Evolutionary conservation across 2,113 vertebrate species (phyloP).

Genomic region (Pterocles orientalis): DNA sequence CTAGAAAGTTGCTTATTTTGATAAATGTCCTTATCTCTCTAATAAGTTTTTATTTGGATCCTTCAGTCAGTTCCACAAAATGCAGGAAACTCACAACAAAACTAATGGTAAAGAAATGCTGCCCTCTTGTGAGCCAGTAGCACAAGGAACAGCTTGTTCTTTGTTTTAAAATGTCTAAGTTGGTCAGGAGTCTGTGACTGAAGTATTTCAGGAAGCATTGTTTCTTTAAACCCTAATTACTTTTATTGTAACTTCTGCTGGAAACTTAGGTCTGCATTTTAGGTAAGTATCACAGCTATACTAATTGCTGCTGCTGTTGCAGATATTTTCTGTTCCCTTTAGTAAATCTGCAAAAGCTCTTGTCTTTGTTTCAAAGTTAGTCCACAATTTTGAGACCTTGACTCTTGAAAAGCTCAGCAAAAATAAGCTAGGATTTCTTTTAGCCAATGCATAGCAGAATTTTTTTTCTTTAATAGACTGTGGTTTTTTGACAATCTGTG

Average conservation of each 20-base stretch:
- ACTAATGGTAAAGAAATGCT: not conserved
- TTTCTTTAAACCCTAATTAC: not conserved
- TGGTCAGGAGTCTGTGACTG: not conserved
- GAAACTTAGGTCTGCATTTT: not conserved
- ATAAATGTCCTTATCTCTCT: not conserved
- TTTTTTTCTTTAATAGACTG: not conserved
- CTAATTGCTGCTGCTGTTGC: not conserved
- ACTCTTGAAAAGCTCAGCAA: not conserved
- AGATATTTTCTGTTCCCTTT: not conserved
- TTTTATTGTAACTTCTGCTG: not conserved
- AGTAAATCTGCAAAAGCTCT: not conserved
- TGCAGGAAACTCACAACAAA: not conserved
- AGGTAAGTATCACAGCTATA: not conserved
- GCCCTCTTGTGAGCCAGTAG: constrained; percentile 5
- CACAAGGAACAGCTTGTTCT: not conserved
- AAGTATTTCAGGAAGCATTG: not conserved
- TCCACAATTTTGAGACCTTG: no score
- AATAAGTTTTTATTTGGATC: not conserved
- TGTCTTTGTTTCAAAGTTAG: not conserved
- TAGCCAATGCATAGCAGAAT: not conserved
- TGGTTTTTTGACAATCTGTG: not conserved
- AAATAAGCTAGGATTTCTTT: not conserved
- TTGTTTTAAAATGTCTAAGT: not conserved
- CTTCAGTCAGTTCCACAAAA: not conserved
- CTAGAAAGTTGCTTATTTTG: not conserved